Evolutionary conservation across 2,888 invertebrate species (phyloP), one percentile per base, ranked within the genome.

Genomic region (Xanthorhoe spadicearia): DNA sequence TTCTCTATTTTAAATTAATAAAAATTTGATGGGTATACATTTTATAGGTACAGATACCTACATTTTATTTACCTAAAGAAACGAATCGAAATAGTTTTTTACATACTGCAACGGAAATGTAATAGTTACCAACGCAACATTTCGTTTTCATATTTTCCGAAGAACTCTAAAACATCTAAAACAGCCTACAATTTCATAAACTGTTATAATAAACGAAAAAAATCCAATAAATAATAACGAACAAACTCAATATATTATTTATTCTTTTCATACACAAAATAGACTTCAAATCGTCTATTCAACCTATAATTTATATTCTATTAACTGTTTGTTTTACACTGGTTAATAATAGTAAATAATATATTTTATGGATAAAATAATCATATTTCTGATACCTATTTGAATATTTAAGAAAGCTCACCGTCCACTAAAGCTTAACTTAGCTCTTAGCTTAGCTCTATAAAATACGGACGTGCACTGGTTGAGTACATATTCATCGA

Each of bases 321-420:
- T 62, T 56, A 61, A 5, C 61, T 54, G 51, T 62, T 62, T 62
- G 62, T 62, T 62, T 62, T 51, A 62, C 38, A 43, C 51, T 23
- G 56, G 8, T n/a, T 28, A 49, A 56, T 55, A 62, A 19, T 35
- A 56, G 23, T 62, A 62, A 61, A 55, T 56, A 62, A 50, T 43
- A 32, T 6, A 43, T 17, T 62, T 62, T 62, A 62, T 56, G 50
- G 7, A 0, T 43, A 51, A 62, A 62, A 56, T 61, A 61, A 54
- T 54, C 51, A 51, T 51, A 52, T 43, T 51, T 23, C 19, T 51
- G 2, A 54, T 51, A 53, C 43, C 5, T 46, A 23, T 48, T 49
- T 61, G n/a, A 35, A 43, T 51, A 59, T 35, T 7, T 0, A 23
- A 18, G 54, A 48, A 54, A 48, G 48, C 1, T 8, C 3, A 9